Evolutionary conservation across 2,888 invertebrate species (phyloP).

Genomic region (Hyposoter didymator): DNA sequence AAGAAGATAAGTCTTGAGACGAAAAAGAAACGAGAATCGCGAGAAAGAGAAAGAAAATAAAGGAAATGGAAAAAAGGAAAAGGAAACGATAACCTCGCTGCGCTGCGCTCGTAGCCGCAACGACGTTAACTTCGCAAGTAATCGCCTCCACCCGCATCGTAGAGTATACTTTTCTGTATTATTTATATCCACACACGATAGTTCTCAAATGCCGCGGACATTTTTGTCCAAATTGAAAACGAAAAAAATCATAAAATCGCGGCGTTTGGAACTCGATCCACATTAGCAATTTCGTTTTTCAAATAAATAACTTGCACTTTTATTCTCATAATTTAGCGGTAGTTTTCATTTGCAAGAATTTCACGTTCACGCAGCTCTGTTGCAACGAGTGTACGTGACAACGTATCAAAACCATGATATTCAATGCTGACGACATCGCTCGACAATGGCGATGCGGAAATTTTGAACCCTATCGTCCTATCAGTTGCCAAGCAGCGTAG

Average conservation of each 20-base stretch:
- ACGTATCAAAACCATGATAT: neutral
- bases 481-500: slow-evolving; percentile 3
- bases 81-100: slow-evolving; percentile 51
- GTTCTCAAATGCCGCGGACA: neutral
- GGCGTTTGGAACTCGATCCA: neutral
- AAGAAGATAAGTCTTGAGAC: slow-evolving; percentile 59
- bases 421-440: slow-evolving; percentile 1
- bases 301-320: neutral
- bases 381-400: neutral
- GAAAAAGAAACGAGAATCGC: neutral
- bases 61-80: neutral
- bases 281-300: neutral
- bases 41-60: neutral
- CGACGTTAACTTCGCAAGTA: slow-evolving; percentile 52
- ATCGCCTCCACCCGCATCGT: slow-evolving; percentile 64
- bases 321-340: neutral
- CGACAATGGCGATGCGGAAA: neutral
- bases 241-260: neutral
- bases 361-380: neutral
- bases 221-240: neutral
- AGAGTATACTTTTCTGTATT: slow-evolving; percentile 29
- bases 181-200: neutral
- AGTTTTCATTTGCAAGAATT: neutral
- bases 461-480: neutral
- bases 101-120: slow-evolving; percentile 21